Evolutionary conservation across 2,113 vertebrate genomes (phyloP).

Genomic region (Scomber colias): DNA sequence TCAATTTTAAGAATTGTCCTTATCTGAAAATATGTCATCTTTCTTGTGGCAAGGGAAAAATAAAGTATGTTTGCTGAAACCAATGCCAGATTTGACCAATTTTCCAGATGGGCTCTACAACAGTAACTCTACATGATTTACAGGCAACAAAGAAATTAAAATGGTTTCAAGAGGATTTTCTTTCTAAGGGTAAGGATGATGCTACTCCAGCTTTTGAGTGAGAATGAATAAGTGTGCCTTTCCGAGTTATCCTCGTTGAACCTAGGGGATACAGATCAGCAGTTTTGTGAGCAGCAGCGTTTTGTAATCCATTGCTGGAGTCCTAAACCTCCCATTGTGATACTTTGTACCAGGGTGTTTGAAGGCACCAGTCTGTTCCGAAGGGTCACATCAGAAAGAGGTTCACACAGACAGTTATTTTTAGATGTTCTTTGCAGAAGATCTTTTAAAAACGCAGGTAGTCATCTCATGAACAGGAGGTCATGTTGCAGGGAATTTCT

Average conservation of each 20-base stretch:
- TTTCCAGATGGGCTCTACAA: slow-evolving; percentile 55
- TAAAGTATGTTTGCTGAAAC: slow-evolving; percentile 25
- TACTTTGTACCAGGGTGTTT: slow-evolving; percentile 42
- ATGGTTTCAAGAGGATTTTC: slow-evolving; percentile 62
- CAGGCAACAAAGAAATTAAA: slow-evolving; percentile 42
- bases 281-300: slow-evolving; percentile 65
- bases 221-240: slow-evolving; percentile 72
- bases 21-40: slow-evolving; percentile 34
- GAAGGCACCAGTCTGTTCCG: slow-evolving; percentile 28
- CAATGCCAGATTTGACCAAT: slow-evolving; percentile 32
- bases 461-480: neutral
- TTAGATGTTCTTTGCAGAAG: slow-evolving; percentile 1
- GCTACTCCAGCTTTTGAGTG: slow-evolving; percentile 51
- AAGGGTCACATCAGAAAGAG: slow-evolving; percentile 27
- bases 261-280: slow-evolving; percentile 63
- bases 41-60: slow-evolving; percentile 27
- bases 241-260: slow-evolving; percentile 65
- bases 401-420: slow-evolving; percentile 1
- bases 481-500: neutral
- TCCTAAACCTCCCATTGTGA: slow-evolving; percentile 52
- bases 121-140: slow-evolving; percentile 58
- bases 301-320: slow-evolving; percentile 68
- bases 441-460: neutral
- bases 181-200: slow-evolving; percentile 65
- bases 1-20: slow-evolving; percentile 17